Base-by-base conservation (phyloP, 2,113 vertebrate species). In the Entelurus aequoreus region DNA sequence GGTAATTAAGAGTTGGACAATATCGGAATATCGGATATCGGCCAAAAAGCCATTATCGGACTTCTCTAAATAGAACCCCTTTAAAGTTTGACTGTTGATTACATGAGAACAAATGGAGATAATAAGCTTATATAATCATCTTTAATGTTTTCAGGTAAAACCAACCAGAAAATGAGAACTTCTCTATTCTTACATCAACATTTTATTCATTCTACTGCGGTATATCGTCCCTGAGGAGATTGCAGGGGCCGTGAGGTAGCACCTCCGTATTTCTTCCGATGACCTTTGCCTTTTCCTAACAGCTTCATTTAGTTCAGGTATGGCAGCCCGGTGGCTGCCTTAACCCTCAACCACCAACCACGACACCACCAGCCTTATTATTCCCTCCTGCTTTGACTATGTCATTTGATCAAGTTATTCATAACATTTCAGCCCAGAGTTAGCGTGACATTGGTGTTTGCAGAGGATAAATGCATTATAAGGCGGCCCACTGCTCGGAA, bases 361-460 rank as follows among this genome's bases (percentile, higher is more conserved):
- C 67, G 73, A 60, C 75, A 67, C 58, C 74, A 48, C 63, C 75
- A 50, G 71, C 71, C 72, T 85, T 83, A 84, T 82, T 84, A 85
- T 86, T 83, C 81, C 77, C 74, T 80, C 80, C 72, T 76, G 79
- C 83, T 82, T 78, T 38, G 47, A 76, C 78, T 81, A 78, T 84
- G 88, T 88, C 83, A 89, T 88, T 86, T 84, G 81, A 88, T 90
- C 74, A 81, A 80, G 84, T 87, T 88, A 88, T 88, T 90, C 84
- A 88, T 88, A 85, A 79, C 79, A 81, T 88, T 85, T 85, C 72
- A 76, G 74, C 84, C 78, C 65, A 70, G 80, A 81, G 82, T 84
- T 79, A 81, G 77, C 77, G 74, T 88, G 88, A 84, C 88, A 87
- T 89, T 88, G 86, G 83, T 86, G 85, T 89, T 89, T 88, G 84